Evolutionary conservation across 2,113 vertebrate species (phyloP).

Genomic region (Vicugna pacos): DNA sequence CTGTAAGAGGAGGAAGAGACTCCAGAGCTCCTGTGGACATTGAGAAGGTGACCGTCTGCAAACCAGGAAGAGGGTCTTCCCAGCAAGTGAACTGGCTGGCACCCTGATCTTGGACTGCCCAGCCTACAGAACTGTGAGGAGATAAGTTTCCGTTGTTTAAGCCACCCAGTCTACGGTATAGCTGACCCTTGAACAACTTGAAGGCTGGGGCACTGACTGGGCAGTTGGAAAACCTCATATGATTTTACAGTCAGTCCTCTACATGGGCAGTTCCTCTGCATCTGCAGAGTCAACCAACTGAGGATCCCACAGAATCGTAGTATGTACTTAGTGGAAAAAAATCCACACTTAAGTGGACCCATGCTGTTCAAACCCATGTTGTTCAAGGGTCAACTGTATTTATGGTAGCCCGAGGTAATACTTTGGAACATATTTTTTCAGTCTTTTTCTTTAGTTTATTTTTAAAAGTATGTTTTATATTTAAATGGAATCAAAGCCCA

Average conservation of each 20-base stretch:
- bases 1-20: neutral
- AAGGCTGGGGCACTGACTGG: neutral
- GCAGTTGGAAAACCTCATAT: neutral
- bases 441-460: conserved; percentile 11
- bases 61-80: neutral
- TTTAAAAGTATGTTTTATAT: neutral
- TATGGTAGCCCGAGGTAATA: neutral
- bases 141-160: neutral
- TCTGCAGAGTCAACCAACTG: neutral
- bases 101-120: neutral
- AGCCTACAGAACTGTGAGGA: neutral
- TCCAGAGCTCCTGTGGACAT: neutral
- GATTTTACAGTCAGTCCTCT: neutral
- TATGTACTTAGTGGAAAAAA: neutral
- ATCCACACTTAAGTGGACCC: too few relatives aligned
- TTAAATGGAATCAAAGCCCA: conserved; percentile 3
- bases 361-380: too few relatives aligned
- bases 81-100: neutral
- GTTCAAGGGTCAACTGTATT: neutral
- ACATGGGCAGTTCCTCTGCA: neutral
- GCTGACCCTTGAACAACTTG: neutral
- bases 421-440: neutral
- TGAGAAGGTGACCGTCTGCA: neutral
- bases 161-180: neutral
- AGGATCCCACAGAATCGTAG: neutral